Conservation (phyloP, 2,797 vertebrate species). For the Myotis findleyi region DNA sequence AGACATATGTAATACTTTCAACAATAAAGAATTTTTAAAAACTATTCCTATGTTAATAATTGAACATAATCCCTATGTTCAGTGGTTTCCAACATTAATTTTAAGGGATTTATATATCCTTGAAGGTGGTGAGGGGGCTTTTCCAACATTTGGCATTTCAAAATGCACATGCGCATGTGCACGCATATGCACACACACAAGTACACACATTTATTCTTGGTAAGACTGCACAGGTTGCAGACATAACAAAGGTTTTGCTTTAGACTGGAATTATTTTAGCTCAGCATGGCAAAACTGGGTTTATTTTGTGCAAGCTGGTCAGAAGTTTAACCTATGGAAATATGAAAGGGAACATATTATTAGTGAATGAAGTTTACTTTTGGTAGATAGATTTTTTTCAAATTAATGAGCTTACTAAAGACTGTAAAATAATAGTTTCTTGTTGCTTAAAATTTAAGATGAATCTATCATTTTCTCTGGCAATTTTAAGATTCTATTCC, state of each 20-base stretch:
- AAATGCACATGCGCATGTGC: background rate
- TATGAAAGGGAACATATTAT: background rate
- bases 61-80: background rate
- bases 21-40: no score
- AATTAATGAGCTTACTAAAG: background rate
- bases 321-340: background rate
- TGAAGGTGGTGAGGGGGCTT: background rate
- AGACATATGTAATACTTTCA: no score
- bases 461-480: conserved; percentile 42
- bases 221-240: background rate
- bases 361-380: conserved; percentile 7
- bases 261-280: conserved; percentile 33
- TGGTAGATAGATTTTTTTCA: background rate
- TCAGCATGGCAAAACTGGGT: background rate
- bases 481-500: conserved; percentile 15
- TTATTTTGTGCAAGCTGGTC: background rate
- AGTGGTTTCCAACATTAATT: background rate
- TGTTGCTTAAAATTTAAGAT: conserved; percentile 28
- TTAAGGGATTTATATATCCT: background rate
- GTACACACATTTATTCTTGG: background rate
- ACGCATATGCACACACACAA: background rate
- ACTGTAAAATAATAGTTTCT: background rate
- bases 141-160: background rate
- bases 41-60: background rate
- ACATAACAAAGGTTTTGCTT: background rate